Evolutionary conservation across 2,113 vertebrate genomes (phyloP).

Genomic region (Pangasianodon hypophthalmus): DNA sequence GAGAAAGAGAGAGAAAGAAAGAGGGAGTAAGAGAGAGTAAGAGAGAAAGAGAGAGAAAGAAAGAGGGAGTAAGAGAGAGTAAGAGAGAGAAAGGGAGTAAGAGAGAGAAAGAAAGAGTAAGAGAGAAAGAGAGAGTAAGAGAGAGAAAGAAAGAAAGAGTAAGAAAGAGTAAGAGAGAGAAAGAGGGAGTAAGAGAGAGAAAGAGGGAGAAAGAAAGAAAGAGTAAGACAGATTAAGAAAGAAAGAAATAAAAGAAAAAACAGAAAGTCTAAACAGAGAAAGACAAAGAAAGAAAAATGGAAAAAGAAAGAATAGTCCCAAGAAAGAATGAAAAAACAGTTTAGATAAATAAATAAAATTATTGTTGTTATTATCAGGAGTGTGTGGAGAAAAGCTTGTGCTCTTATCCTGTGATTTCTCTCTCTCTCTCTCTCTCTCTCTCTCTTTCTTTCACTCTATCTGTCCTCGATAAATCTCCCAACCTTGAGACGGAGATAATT

Average conservation of each 20-base stretch:
- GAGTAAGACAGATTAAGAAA: too few species aligned
- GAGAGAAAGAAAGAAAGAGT: background rate
- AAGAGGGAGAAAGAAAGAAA: background rate
- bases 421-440: background rate
- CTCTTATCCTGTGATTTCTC: background rate
- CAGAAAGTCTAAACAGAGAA: too few species aligned
- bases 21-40: too few species aligned
- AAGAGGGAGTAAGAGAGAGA: too few species aligned
- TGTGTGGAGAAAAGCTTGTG: background rate
- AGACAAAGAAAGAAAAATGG: background rate
- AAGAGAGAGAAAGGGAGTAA: too few species aligned
- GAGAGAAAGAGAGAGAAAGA: too few species aligned
- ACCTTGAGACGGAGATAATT: conserved; percentile 53
- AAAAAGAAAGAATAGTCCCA: background rate
- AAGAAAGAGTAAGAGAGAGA: background rate
- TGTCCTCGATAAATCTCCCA: conserved; percentile 33
- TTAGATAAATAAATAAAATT: background rate
- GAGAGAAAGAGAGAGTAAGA: background rate
- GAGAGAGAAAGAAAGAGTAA: too few species aligned
- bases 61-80: too few species aligned
- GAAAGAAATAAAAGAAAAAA: too few species aligned
- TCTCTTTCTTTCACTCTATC: conserved; percentile 36
- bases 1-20: background rate
- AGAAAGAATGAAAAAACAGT: background rate
- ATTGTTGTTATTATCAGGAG: background rate